Evolutionary conservation across 2,797 vertebrate species (phyloP).

Genomic region (Enteromius treurensis): DNA sequence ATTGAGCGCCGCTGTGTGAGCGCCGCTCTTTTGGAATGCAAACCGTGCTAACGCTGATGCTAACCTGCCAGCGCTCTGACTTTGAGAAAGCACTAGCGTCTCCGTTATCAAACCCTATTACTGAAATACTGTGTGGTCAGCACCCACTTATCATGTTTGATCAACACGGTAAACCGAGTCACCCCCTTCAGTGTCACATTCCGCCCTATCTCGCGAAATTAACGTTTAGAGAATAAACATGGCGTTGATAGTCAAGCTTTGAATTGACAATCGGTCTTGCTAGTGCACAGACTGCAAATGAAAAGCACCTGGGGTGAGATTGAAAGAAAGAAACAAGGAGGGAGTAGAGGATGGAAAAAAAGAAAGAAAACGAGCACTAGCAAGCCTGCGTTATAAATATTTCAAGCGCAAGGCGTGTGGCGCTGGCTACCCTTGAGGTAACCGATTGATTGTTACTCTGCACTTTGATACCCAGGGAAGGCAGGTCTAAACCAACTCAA

Average conservation of each 20-base stretch:
- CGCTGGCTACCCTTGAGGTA: constrained; percentile 43
- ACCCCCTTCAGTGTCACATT: constrained; percentile 37
- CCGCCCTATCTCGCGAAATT: constrained; percentile 47
- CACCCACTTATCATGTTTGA: constrained; percentile 59
- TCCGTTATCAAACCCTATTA: constrained; percentile 51
- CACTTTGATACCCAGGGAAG: constrained; percentile 27
- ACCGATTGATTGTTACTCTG: constrained; percentile 53
- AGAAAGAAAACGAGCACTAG: constrained; percentile 20
- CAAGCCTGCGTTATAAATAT: constrained; percentile 53
- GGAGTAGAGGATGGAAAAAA: neutral
- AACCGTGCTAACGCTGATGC: constrained; percentile 18
- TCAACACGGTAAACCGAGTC: constrained; percentile 52
- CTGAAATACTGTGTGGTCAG: constrained; percentile 54
- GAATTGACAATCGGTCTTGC: constrained; percentile 25
- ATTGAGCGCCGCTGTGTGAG: neutral
- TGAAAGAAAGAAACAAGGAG: constrained; percentile 15
- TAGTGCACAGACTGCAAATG: constrained; percentile 34
- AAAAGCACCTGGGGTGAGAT: constrained; percentile 19
- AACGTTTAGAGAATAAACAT: constrained; percentile 46
- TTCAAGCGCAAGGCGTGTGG: constrained; percentile 33
- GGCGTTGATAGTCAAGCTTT: constrained; percentile 28
- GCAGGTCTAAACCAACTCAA: constrained; percentile 27
- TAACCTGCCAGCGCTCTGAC: constrained; percentile 27
- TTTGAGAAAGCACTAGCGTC: constrained; percentile 33
- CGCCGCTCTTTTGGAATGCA: neutral